Evolutionary conservation across 2,113 vertebrate genomes (phyloP), one percentile per base, ranked within the genome.

Genomic region (zebrafish (Danio rerio)): DNA sequence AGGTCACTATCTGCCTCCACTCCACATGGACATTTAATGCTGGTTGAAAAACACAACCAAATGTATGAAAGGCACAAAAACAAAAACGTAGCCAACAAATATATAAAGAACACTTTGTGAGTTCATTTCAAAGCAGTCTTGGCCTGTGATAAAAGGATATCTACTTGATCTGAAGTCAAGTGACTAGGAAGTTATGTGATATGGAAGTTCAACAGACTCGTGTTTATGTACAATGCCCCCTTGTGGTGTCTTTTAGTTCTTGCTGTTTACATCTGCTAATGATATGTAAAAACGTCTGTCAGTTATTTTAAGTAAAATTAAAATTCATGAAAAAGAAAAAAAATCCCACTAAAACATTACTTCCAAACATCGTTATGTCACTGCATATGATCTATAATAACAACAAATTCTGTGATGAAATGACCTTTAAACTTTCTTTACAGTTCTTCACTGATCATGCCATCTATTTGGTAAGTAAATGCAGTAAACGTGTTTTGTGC

Each of bases 101-200:
- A 86, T 73, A 86, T 86, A 56, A 83, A 75, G 70, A 80, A 66
- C 52, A 82, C 75, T 79, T 82, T 85, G 75, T 83, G 77, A 76
- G 78, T 80, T 68, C 21, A 61, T 78, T 63, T 83, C 45, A 82
- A 82, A 82, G 75, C 82, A 55, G 66, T 52, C 56, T 52, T 83
- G 82, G 82, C 82, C 9, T 45, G 21, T 55, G 65, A 83, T 83
- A 63, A 83, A 83, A 83, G 82, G 16, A 78, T 71, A 83, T 79
- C 82, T 55, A 50, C 62, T 82, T 72, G 50, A 78, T 83, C 71
- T 70, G 45, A 85, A 68, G 43, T 77, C 75, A 77, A 77, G 18
- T 50, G 43, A 77, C 61, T 81, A 45, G 15, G 72, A 62, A 47
- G 31, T 31, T 31, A 31, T 31, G 20, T 59, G 42, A 80, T 68